Evolutionary conservation across 2,888 invertebrate species (phyloP), one percentile per base, ranked within the genome.

Genomic region (Pyrgus malvae): DNA sequence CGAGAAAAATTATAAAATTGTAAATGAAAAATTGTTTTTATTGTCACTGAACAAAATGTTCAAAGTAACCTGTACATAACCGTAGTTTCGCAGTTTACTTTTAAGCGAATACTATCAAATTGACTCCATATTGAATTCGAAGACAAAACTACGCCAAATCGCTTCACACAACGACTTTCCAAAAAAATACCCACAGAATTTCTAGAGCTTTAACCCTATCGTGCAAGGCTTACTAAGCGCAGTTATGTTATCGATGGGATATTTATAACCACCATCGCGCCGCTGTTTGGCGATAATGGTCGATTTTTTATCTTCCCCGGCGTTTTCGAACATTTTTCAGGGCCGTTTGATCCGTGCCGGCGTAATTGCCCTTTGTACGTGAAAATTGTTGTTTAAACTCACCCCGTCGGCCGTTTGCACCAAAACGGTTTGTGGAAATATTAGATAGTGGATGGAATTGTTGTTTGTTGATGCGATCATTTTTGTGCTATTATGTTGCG

Each of bases 361-460:
- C 59, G 65, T 70, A 71, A 71, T 72, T 71, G 72, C 66, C 61
- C 69, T 70, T 67, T 68, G 72, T 70, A 63, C 59, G 64, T 63
- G 64, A 61, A 68, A 70, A 67, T 66, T 65, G 67, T 68, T 66
- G 56, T 58, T 53, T 51, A 51, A 60, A 59, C 57, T 59, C 46
- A 12, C 29, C 11, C 23, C 44, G 37, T 3, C 46, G 66, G 64
- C 65, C 69, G 69, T 67, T 65, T 62, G 60, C 65, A 64, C 61
- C 54, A 48, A 17, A 59, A 58, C 54, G 58, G 61, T 56, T 56
- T 61, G 56, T 40, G 53, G 46, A 46, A 46, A 46, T 46, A 54
- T 54, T 53, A 48, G 48, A 51, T 51, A 53, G 44, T 53, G 38
- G 23, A 38, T 31, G 38, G 31, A 40, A 38, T 31, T 23, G 45